A percentile compares a stretch with the other conserved stretches of the same genome.
phyloP scores from a whole-genome alignment of 2,888 invertebrate species.

The Heliconius ismenius region DNA sequence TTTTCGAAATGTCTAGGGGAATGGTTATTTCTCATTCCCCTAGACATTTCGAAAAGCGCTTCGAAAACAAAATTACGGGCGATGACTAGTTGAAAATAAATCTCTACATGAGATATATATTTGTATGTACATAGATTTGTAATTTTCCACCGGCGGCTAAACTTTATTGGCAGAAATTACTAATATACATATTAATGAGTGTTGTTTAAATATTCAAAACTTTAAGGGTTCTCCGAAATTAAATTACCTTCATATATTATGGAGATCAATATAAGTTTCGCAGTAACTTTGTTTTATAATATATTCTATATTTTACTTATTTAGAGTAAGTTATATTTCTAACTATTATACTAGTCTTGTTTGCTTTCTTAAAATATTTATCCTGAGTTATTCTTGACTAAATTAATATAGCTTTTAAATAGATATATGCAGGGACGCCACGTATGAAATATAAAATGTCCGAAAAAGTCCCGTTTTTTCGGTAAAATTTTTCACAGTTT shows the following conservation, averaged over 20 bases:
- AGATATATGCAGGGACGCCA: neutral
- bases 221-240: constrained; percentile 20
- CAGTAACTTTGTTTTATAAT: neutral
- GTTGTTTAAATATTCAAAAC: constrained; percentile 13
- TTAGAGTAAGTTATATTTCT: neutral
- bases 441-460: neutral
- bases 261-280: neutral
- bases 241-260: constrained; percentile 15
- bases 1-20: too few species aligned
- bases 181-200: constrained; percentile 17
- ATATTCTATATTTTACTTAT: neutral
- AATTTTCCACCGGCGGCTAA: neutral
- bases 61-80: too few species aligned
- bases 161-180: constrained; percentile 7
- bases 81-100: too few species aligned
- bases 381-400: neutral
- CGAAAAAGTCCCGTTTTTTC: too few species aligned
- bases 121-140: neutral
- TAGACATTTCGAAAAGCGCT: too few species aligned
- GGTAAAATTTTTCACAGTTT: too few species aligned
- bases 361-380: neutral
- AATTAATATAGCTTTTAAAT: neutral
- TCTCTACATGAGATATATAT: neutral
- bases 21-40: too few species aligned
- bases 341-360: neutral